phyloP scores from a whole-genome alignment of 2,888 invertebrate genomes.

The Fragum fragum region DNA sequence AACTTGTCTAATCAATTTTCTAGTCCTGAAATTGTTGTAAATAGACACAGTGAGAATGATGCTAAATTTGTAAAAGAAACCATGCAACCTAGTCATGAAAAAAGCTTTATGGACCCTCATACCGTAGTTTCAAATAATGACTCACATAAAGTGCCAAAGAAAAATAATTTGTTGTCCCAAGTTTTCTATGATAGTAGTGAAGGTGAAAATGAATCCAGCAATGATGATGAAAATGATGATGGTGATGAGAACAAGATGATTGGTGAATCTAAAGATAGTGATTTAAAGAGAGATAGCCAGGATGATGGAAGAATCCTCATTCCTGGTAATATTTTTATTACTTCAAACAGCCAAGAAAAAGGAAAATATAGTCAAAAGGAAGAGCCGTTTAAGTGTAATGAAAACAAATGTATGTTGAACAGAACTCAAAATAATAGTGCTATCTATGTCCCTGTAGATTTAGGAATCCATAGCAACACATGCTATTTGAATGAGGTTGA shows the following conservation, averaged over 20 bases:
- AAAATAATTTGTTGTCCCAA: not conserved
- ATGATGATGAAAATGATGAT: constrained; percentile 10
- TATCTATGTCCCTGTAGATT: too few species aligned
- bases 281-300: not conserved
- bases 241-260: not conserved
- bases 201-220: not conserved
- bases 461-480: too few species aligned
- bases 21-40: not conserved
- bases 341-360: not conserved
- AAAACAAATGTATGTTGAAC: too few species aligned
- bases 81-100: not conserved
- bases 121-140: not conserved
- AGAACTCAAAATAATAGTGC: too few species aligned
- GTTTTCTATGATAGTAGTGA: constrained; percentile 3
- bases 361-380: not conserved
- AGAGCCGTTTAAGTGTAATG: not conserved
- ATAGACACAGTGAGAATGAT: not conserved
- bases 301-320: not conserved
- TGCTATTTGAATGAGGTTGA: too few species aligned
- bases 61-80: not conserved
- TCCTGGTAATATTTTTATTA: constrained; percentile 4
- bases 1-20: not conserved
- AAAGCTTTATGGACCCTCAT: not conserved
- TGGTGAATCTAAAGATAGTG: not conserved
- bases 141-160: not conserved